A percentile compares a stretch with the other conserved stretches of the same genome.
phyloP scores from a whole-genome alignment of 2,888 invertebrate genomes.

The Girardia tigrina region DNA sequence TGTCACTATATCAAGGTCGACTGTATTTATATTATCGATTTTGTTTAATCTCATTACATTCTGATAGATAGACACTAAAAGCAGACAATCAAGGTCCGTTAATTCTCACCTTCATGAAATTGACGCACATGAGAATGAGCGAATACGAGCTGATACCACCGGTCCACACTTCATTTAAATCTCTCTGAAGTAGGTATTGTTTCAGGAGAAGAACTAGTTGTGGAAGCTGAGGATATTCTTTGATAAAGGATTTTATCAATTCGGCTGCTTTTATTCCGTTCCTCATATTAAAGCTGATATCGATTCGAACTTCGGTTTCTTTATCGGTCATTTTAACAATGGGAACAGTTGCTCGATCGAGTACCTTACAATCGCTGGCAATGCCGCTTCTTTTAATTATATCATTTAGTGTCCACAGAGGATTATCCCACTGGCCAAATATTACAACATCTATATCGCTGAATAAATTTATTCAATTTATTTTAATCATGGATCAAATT shows the following conservation, averaged over 20 bases:
- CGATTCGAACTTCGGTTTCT: constrained; percentile 71
- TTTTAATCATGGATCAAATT: too few relatives aligned
- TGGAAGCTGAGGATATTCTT: constrained; percentile 72
- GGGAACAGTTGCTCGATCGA: constrained; percentile 93
- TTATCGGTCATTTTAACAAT: constrained; percentile 89
- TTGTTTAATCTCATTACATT: too few relatives aligned
- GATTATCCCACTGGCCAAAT: constrained; percentile 35
- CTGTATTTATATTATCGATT: too few relatives aligned
- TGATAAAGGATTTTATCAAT: constrained; percentile 77
- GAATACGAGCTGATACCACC: constrained; percentile 98
- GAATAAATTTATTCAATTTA: neutral
- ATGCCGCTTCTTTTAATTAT: constrained; percentile 27
- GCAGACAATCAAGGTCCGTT: too few relatives aligned
- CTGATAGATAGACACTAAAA: too few relatives aligned
- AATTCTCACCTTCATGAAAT: constrained; percentile 67
- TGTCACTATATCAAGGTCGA: too few relatives aligned
- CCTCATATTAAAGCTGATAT: constrained; percentile 97
- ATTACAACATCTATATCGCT: constrained; percentile 37
- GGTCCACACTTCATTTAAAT: constrained; percentile 96
- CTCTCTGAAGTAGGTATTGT: constrained; percentile 89
- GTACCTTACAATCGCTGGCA: constrained; percentile 62
- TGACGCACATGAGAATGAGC: constrained; percentile 90
- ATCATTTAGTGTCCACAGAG: constrained; percentile 30
- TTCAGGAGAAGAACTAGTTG: constrained; percentile 91
- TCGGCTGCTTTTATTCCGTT: constrained; percentile 91